These are phyloP conservation scores for Ectemnius cavifrons DNA, from an alignment of 2,888 invertebrate species.

Conservation along the genomic window DNA sequence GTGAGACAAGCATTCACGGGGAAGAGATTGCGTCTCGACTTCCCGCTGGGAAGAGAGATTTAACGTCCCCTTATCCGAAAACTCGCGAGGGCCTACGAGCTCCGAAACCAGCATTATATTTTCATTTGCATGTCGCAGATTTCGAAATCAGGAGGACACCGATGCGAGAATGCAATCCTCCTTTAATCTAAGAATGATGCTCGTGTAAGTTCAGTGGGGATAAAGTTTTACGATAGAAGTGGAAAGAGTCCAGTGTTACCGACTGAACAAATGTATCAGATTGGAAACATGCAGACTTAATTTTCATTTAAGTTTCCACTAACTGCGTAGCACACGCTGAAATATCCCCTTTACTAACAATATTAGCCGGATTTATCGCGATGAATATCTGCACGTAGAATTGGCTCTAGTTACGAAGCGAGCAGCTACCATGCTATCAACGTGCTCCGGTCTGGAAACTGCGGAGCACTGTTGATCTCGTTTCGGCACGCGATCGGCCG, in stretches of 20 bases:
- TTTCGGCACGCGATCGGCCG: background rate
- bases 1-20: conserved; percentile 47
- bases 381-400: too few species aligned
- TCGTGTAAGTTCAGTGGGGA: background rate
- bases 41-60: conserved; percentile 74
- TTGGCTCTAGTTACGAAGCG: too few species aligned
- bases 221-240: background rate
- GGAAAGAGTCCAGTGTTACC: too few species aligned
- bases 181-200: conserved; percentile 52
- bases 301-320: too few species aligned
- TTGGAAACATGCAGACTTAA: too few species aligned
- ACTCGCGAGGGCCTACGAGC: conserved; percentile 63
- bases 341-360: too few species aligned
- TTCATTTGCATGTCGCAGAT: conserved; percentile 65
- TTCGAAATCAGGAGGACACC: conserved; percentile 50
- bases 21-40: conserved; percentile 74
- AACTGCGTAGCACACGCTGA: too few species aligned
- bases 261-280: too few species aligned
- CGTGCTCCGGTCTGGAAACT: background rate
- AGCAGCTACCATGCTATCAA: too few species aligned
- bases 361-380: too few species aligned
- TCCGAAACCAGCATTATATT: conserved; percentile 65
- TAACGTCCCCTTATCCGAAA: conserved; percentile 68
- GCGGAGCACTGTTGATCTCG: conserved; percentile 1
- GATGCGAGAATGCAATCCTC: conserved; percentile 43